Evolutionary conservation across 2,113 vertebrate species (phyloP).

Genomic region (Amazona vittata): DNA sequence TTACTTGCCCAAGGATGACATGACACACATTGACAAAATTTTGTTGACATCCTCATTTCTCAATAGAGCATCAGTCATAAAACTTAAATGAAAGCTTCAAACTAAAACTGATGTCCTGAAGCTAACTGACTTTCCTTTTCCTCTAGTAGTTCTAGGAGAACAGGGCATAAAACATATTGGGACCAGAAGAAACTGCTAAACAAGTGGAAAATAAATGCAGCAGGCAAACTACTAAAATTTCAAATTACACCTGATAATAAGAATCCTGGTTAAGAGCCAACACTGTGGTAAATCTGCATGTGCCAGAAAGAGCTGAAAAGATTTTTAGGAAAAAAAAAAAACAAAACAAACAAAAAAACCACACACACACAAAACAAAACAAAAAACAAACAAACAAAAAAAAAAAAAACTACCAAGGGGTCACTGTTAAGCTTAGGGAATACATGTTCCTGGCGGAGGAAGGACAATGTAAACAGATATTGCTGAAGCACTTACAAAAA

Average conservation of each 20-base stretch:
- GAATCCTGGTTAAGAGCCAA: neutral
- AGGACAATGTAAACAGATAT: neutral
- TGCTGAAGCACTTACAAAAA: neutral
- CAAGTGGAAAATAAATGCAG: neutral
- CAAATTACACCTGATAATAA: neutral
- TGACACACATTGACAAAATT: neutral
- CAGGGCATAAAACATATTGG: neutral
- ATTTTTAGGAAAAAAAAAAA: neutral
- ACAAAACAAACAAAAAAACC: too few relatives aligned
- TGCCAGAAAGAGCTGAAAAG: neutral
- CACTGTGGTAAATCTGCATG: neutral
- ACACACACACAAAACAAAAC: neutral
- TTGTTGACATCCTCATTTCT: neutral
- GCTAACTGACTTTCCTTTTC: neutral
- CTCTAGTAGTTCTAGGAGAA: neutral
- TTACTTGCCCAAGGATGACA: neutral
- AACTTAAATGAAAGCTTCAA: neutral
- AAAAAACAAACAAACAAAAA: too few relatives aligned
- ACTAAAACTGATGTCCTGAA: neutral
- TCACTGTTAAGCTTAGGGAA: neutral
- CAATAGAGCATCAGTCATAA: neutral
- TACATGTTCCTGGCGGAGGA: neutral
- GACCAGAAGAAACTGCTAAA: neutral
- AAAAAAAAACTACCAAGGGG: neutral
- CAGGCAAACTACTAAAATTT: neutral